phyloP scores from a whole-genome alignment of 2,888 invertebrate genomes.

The Spicauda simplicius region DNA sequence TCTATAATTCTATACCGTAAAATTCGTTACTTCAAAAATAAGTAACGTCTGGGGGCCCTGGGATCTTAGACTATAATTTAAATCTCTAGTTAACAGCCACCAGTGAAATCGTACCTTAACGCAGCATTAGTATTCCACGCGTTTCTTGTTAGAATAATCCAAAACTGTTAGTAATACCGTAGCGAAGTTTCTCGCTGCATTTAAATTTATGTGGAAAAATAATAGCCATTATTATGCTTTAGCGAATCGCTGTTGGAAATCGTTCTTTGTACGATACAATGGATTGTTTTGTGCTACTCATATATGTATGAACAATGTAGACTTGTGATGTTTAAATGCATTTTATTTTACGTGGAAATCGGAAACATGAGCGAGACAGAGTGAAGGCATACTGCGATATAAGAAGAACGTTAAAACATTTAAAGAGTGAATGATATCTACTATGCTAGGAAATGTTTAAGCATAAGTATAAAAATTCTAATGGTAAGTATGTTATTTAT shows the following conservation, averaged over 20 bases:
- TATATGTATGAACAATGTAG: conserved; percentile 8
- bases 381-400: too few species aligned
- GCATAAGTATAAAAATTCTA: too few species aligned
- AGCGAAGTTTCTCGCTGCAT: conserved; percentile 38
- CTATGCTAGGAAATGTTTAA: too few species aligned
- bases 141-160: conserved; percentile 49
- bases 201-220: conserved; percentile 39
- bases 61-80: too few species aligned
- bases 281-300: conserved; percentile 15
- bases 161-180: conserved; percentile 45
- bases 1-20: too few species aligned
- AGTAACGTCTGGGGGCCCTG: too few species aligned
- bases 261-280: conserved; percentile 23
- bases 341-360: background rate
- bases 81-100: conserved; percentile 20
- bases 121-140: conserved; percentile 48
- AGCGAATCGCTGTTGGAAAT: conserved; percentile 28
- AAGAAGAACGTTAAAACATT: too few species aligned
- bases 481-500: too few species aligned
- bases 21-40: too few species aligned
- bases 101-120: conserved; percentile 38
- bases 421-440: too few species aligned
- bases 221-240: conserved; percentile 34
- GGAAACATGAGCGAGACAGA: background rate
- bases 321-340: conserved; percentile 1